These are phyloP conservation scores for Prolemur simus DNA, from an alignment of 2,113 vertebrate species.

Conservation along the genomic window DNA sequence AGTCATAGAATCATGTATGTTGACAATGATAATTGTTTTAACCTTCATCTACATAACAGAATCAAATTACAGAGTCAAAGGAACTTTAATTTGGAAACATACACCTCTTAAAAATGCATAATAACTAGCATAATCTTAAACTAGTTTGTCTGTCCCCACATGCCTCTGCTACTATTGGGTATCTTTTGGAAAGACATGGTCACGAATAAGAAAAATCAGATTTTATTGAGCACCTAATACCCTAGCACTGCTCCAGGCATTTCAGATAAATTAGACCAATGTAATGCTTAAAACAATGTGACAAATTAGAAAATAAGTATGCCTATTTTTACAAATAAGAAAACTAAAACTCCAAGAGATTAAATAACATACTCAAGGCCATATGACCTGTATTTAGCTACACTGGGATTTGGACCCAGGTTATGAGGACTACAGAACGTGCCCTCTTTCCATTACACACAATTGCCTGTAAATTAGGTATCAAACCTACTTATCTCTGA, in stretches of 20 bases:
- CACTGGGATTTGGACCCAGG: background rate
- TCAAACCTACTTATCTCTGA: background rate
- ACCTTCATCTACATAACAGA: background rate
- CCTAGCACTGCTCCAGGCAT: background rate
- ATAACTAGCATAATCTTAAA: background rate
- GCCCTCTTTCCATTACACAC: background rate
- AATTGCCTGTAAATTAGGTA: background rate
- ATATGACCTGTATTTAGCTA: background rate
- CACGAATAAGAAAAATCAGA: background rate
- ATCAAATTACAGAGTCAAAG: background rate
- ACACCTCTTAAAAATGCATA: background rate
- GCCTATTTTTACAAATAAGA: background rate
- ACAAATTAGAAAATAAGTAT: background rate
- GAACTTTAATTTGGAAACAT: background rate
- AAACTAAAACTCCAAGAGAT: background rate
- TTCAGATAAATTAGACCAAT: background rate
- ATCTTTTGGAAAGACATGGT: background rate
- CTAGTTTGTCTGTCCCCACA: background rate
- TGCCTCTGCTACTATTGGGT: background rate
- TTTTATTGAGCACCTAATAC: background rate
- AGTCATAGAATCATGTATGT: background rate
- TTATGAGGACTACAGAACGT: background rate
- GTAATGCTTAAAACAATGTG: background rate
- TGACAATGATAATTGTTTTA: background rate
- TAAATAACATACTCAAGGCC: background rate